phyloP scores from a whole-genome alignment of 2,113 vertebrate genomes.

The Arizona elegans region DNA sequence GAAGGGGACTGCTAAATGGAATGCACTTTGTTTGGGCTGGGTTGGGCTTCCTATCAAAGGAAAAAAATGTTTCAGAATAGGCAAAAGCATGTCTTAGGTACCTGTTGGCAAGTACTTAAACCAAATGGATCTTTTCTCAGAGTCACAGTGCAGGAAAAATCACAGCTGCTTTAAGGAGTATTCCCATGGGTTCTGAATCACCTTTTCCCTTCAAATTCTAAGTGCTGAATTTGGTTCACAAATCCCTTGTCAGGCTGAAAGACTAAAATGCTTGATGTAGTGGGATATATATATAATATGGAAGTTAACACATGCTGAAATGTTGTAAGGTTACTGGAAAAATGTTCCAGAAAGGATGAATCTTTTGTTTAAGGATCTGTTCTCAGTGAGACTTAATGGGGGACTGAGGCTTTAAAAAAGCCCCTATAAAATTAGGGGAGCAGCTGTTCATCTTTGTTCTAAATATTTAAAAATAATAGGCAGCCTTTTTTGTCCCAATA shows the following conservation, averaged over 20 bases:
- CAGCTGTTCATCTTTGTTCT: neutral
- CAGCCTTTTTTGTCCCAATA: neutral
- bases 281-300: neutral
- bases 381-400: neutral
- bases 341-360: neutral
- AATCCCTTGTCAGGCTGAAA: neutral
- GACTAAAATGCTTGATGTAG: neutral
- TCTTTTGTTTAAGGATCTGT: neutral
- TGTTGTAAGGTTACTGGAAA: neutral
- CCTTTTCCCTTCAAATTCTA: neutral
- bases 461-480: neutral
- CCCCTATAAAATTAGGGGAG: neutral
- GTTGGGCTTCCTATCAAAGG: neutral
- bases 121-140: neutral
- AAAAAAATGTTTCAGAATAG: neutral
- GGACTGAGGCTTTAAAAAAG: neutral
- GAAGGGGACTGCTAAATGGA: neutral
- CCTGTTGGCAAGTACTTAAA: neutral
- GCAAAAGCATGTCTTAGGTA: neutral
- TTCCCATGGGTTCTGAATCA: neutral
- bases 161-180: neutral
- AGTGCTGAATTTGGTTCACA: neutral
- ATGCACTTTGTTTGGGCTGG: neutral
- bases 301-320: neutral
- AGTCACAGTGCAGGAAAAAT: neutral